Evolutionary conservation across 2,113 vertebrate species (phyloP), one percentile per base, ranked within the genome.

Genomic region (Xerus inauris): DNA sequence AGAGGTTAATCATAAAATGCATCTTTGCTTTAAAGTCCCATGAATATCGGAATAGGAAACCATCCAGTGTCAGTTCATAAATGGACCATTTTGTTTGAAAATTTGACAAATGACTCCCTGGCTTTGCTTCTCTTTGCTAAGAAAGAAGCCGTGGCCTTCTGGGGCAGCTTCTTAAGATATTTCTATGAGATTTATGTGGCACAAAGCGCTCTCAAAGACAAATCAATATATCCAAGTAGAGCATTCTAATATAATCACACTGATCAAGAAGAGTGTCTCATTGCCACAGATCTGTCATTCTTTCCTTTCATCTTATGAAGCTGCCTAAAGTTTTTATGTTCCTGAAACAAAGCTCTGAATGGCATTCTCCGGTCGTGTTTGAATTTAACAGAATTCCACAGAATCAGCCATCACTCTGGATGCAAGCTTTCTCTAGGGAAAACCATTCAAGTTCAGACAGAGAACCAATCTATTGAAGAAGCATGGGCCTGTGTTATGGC

Each of bases 141-240:
- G 95, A 83, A 96, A 95, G 96, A 98, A 97, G 97, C 94, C 84
- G 95, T 97, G 95, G 97, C 97, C 98, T 98, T 98, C 96, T 98
- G 97, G 96, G 98, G 98, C 94, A 98, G 94, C 85, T 97, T 93
- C 97, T 98, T 98, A 98, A 98, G 98, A 98, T 98, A 98, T 98
- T 98, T 95, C 93, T 0, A 96, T 98, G 96, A 98, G 98, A 98
- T 98, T 98, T 98, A 98, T 98, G 97, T 96, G 97, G 93, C 98
- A 98, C 96, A 97, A 98, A 97, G 98, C 86, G 71, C 98, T 98
- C 97, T 98, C 97, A 97, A 98, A 98, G 98, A 97, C 98, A 98
- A 98, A 98, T 98, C 98, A 47, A 98, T 98, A 97, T 95, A 98
- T 98, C 98, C 98, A 98, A 98, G 98, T 97, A 97, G 93, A 97